Evolutionary conservation across 2,797 vertebrate genomes (phyloP), one percentile per base, ranked within the genome.

Genomic region (Schizopygopsis pylzovi): DNA sequence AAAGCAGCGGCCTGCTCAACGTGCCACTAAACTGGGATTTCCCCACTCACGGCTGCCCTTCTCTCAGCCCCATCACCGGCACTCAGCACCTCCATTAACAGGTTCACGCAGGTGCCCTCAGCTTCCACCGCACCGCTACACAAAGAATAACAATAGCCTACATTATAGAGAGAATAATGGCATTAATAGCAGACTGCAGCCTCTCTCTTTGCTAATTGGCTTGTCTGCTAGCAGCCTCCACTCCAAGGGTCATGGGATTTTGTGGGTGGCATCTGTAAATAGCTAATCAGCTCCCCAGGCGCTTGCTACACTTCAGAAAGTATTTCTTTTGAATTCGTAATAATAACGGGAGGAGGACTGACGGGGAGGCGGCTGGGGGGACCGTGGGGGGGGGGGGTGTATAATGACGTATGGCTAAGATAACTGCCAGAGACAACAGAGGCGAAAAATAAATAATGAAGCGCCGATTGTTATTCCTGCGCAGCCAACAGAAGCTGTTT

Each of bases 181-280:
- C 83, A 89, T 88, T 89, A 90, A 90, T 90, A 91, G 86, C 85
- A 90, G 90, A 86, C 84, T 87, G 89, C 86, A 89, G 86, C 87
- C 89, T 88, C 89, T 91, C 89, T 89, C 87, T 85, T 87, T 90
- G 86, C 91, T 91, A 89, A 90, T 91, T 92, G 90, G 91, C 85
- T 91, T 92, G 89, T 90, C 87, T 90, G 89, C 79, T 81, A 78
- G 72, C 90, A 91, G 92, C 91, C 89, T 90, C 93, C 91, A 90
- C 91, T 93, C 89, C 84, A 91, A 93, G 93, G 93, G 92, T 94
- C 94, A 92, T 91, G 92, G 92, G 93, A 94, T 93, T 94, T 93
- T 92, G 93, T 94, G 93, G 93, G 93, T 93, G 93, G 93, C 92
- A 91, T 94, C 93, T 94, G 92, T 92, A 94, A 94, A 95, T 93